Percentiles rank a stretch among this genome's conserved stretches.
phyloP scores from a whole-genome alignment of 2,797 vertebrate species.

The Semotilus atromaculatus region DNA sequence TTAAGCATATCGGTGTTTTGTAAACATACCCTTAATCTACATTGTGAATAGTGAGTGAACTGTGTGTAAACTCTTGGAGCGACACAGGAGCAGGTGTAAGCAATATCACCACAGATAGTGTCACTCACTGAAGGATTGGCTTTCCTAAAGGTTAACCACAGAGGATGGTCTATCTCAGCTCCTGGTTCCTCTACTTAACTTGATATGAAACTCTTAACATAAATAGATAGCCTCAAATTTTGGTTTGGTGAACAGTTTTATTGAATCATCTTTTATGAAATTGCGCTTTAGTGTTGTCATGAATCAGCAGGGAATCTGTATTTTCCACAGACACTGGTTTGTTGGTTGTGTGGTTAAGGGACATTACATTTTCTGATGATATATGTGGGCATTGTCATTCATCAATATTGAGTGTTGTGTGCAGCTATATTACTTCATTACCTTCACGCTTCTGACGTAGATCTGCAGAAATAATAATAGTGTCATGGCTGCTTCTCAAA shows the following conservation, averaged over 20 bases:
- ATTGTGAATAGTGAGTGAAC: constrained; percentile 11
- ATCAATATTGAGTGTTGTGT: not conserved
- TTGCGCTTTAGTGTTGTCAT: not conserved
- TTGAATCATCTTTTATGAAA: constrained; percentile 15
- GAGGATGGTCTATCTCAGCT: not conserved
- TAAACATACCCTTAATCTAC: not conserved
- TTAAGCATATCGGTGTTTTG: too few relatives aligned
- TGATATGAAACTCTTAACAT: constrained; percentile 2
- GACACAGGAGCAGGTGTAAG: not conserved
- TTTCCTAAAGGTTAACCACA: constrained; percentile 18
- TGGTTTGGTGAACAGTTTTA: not conserved
- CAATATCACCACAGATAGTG: not conserved
- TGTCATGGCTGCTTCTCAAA: constrained; percentile 38
- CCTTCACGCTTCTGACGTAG: constrained; percentile 40
- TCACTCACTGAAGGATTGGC: constrained; percentile 6
- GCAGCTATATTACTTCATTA: not conserved
- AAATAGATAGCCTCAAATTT: constrained; percentile 24
- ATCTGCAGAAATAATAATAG: constrained; percentile 53
- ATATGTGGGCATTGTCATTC: not conserved
- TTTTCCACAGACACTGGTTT: constrained; percentile 6
- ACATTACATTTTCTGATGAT: not conserved
- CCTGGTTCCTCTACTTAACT: not conserved
- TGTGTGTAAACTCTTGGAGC: not conserved
- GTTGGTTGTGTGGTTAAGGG: constrained; percentile 7
- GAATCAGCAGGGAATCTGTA: constrained; percentile 1